Evolutionary conservation across 2,888 invertebrate species (phyloP), one percentile per base, ranked within the genome.

Genomic region (Psylliodes chrysocephalus): DNA sequence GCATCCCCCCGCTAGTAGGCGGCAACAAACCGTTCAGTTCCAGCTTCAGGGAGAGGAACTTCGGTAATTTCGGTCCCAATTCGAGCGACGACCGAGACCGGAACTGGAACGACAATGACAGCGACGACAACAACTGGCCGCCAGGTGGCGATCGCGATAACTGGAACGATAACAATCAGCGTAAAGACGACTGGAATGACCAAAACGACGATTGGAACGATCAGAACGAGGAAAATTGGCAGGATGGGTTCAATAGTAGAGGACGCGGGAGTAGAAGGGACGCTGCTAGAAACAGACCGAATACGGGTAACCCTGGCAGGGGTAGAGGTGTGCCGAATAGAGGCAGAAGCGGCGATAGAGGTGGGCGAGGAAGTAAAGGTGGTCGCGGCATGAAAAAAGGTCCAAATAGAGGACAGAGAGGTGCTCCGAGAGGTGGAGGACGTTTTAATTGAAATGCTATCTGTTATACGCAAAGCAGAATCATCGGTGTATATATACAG

Each of bases 311-410:
- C 19, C 8, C 17, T 1, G 25, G 61, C 10, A 22, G 57, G 18
- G 53, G 56, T 7, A 4, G 18, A 18, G 55, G 55, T 0, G 19
- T 12, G n/a, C 18, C 10, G 14, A 14, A 7, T 8, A 66, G 71
- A 28, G 71, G 73, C 47, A 53, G 54, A 40, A 66, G 18, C 25
- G 63, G 64, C 8, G 56, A 66, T 10, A 66, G 63, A n/a, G 56
- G 69, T 35, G 70, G 71, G 12, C 59, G 71, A 22, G 60, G 67
- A 10, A 25, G 19, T 18, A 7, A 7, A 7, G 8, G 18, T 2
- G 18, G 18, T 42, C 42, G 17, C 1, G 18, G 15, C 12, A 10
- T 3, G 1, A 42, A 42, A 2, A 42, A 18, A 42, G 42, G 42
- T 10, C 18, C 42, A 2, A n/a, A 3, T 17, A 42, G 42, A 42